phyloP scores from a whole-genome alignment of 2,113 vertebrate species.

The Corythornis madagascariensis region DNA sequence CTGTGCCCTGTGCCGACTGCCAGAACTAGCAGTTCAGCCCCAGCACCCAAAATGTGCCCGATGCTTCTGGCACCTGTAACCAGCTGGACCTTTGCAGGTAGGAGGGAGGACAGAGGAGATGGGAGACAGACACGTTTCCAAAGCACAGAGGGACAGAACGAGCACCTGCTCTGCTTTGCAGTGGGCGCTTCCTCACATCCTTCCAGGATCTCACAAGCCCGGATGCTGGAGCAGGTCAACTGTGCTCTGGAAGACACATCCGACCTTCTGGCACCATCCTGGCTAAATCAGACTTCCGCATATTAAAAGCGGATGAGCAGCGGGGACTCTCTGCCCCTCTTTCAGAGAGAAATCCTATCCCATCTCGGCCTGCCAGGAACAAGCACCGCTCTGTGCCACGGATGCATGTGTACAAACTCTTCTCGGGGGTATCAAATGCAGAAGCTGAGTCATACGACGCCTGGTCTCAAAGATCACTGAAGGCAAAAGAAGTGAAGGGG shows the following conservation, averaged over 20 bases:
- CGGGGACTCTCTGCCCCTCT: background rate
- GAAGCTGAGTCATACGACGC: slow-evolving; percentile 26
- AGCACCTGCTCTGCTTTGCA: background rate
- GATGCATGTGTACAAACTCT: slow-evolving; percentile 23
- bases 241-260: background rate
- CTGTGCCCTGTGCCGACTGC: background rate
- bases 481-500: background rate
- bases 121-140: background rate
- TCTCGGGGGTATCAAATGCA: slow-evolving; percentile 37
- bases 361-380: background rate
- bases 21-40: background rate
- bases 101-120: too few species aligned
- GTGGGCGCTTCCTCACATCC: rapidly evolving
- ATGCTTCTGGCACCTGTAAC: background rate
- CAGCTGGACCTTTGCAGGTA: background rate
- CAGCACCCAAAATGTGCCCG: background rate
- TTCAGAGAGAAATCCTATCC: slow-evolving; percentile 28
- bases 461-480: slow-evolving; percentile 20
- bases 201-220: background rate
- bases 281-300: background rate
- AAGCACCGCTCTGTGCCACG: background rate
- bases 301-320: background rate
- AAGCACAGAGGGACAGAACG: rapidly evolving
- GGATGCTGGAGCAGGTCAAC: background rate
- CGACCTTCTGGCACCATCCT: background rate